Conservation (phyloP, 2,888 invertebrate genomes). For the Drosophila maculinotata region DNA sequence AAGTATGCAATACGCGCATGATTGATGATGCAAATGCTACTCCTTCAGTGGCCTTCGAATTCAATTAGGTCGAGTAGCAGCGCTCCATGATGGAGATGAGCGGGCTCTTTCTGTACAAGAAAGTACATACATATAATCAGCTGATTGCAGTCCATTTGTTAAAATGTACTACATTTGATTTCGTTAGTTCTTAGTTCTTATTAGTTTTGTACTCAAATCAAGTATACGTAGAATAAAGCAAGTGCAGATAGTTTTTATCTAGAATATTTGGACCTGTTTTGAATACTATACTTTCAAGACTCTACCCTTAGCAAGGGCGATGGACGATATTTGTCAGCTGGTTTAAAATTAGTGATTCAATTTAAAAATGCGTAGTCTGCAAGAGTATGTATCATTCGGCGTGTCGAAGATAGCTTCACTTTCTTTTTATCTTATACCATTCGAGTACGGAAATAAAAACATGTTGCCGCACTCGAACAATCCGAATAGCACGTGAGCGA, state of each 20-base stretch:
- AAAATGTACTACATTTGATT: background rate
- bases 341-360: too few relatives aligned
- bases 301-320: too few relatives aligned
- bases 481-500: constrained; percentile 32
- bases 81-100: constrained; percentile 21
- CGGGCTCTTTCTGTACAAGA: constrained; percentile 9
- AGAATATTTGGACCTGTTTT: too few relatives aligned
- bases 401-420: background rate
- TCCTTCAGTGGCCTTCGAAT: constrained; percentile 35
- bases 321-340: too few relatives aligned
- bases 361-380: background rate
- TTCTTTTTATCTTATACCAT: background rate
- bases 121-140: constrained; percentile 4
- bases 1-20: constrained; percentile 46
- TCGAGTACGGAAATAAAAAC: background rate
- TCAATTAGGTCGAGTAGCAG: constrained; percentile 70
- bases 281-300: too few relatives aligned
- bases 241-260: too few relatives aligned
- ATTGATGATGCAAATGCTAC: constrained; percentile 62
- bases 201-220: too few relatives aligned
- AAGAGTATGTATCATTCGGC: background rate
- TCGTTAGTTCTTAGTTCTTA: background rate
- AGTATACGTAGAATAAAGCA: too few relatives aligned
- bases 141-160: constrained; percentile 3
- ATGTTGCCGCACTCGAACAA: constrained; percentile 6